A percentile compares a stretch with the other conserved stretches of the same genome.
phyloP scores from a whole-genome alignment of 2,888 invertebrate species.

The Rotaria sp. region DNA sequence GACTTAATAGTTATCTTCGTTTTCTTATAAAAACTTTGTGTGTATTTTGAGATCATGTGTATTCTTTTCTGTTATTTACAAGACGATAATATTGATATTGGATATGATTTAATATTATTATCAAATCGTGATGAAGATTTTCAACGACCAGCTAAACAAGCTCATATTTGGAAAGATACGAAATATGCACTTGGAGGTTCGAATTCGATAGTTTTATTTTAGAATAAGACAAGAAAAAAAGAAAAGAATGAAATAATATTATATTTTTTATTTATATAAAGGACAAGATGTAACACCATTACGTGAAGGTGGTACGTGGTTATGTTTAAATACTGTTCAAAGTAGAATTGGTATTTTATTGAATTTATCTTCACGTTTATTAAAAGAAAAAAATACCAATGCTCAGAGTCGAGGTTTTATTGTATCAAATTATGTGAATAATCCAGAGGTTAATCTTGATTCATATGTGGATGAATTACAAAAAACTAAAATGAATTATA shows the following conservation, averaged over 20 bases:
- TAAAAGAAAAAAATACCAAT: neutral
- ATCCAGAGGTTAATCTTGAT: neutral
- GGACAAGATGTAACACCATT: slow-evolving; percentile 36
- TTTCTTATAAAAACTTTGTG: neutral
- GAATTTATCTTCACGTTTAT: slow-evolving; percentile 11
- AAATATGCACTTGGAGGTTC: slow-evolving; percentile 20
- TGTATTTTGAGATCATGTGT: slow-evolving; percentile 22
- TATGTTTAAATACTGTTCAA: slow-evolving; percentile 31
- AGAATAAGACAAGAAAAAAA: too few relatives aligned
- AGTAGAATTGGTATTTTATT: slow-evolving; percentile 32
- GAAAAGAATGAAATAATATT: neutral
- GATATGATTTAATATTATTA: slow-evolving; percentile 12
- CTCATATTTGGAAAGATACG: slow-evolving; percentile 6
- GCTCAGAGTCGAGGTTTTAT: neutral
- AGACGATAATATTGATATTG: neutral
- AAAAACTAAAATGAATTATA: slow-evolving; percentile 9
- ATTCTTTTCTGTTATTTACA: slow-evolving; percentile 17
- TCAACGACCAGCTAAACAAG: neutral
- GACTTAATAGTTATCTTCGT: neutral
- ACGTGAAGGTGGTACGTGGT: slow-evolving; percentile 39
- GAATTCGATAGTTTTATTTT: neutral
- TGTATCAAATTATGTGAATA: neutral
- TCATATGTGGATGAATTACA: neutral
- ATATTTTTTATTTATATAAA: neutral
- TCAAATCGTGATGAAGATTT: slow-evolving; percentile 25